phyloP scores from a whole-genome alignment of 2,888 invertebrate species.

The Pterostichus niger region DNA sequence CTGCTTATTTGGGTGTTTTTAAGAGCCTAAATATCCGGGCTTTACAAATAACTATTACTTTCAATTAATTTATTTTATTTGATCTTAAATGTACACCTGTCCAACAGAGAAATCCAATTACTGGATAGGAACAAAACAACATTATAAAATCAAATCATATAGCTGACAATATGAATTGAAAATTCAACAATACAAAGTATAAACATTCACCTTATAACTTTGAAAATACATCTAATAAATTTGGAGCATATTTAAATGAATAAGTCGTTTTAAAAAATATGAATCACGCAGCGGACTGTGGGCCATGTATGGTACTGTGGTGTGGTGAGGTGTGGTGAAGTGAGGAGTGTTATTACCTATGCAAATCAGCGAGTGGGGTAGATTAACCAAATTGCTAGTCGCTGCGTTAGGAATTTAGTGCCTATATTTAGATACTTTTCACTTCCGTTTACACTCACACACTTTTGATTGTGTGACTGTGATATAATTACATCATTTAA shows the following conservation, averaged over 20 bases:
- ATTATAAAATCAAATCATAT: no score
- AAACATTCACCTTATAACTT: no score
- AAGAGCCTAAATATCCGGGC: no score
- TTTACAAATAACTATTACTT: no score
- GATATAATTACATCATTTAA: neutral
- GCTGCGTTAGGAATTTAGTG: constrained; percentile 6
- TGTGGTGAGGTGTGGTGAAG: neutral
- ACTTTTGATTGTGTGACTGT: neutral
- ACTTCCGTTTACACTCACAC: neutral
- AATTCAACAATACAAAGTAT: no score
- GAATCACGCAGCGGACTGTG: neutral
- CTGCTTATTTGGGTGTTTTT: no score
- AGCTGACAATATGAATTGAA: no score
- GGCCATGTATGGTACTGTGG: neutral
- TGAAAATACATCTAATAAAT: neutral
- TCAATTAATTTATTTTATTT: no score
- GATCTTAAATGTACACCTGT: no score
- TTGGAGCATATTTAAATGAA: neutral
- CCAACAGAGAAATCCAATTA: no score
- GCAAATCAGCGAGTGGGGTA: constrained; percentile 30
- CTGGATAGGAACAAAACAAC: no score
- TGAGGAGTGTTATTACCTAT: constrained; percentile 36
- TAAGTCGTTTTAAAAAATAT: neutral
- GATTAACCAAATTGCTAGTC: constrained; percentile 37
- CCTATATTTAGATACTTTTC: constrained; percentile 23